phyloP scores from a whole-genome alignment of 2,113 vertebrate genomes.

The Urocitellus parryii region DNA sequence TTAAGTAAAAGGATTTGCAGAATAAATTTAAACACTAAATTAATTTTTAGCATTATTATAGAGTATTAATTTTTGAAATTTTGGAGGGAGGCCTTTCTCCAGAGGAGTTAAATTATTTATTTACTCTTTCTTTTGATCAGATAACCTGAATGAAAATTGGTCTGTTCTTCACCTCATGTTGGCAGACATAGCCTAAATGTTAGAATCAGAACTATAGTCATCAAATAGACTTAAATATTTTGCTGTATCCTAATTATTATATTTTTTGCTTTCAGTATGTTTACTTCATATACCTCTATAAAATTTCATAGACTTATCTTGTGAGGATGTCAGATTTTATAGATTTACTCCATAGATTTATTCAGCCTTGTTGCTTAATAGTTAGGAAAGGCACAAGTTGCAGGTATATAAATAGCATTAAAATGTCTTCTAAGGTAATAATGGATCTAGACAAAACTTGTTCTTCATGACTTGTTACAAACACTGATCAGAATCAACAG shows the following conservation, averaged over 20 bases:
- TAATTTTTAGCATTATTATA: background rate
- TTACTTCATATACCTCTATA: background rate
- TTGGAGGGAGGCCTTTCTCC: slow-evolving; percentile 11
- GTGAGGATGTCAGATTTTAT: background rate
- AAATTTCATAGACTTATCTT: background rate
- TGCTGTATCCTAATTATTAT: background rate
- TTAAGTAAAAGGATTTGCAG: background rate
- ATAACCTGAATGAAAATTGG: background rate
- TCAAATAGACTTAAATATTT: background rate
- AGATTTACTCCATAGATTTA: background rate
- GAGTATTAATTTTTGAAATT: background rate
- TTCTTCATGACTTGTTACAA: background rate
- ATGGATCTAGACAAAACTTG: background rate
- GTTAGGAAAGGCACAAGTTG: background rate
- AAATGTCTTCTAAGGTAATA: background rate
- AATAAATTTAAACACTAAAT: background rate
- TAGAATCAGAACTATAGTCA: background rate
- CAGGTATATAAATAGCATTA: background rate
- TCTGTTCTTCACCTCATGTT: background rate
- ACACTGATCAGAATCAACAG: background rate
- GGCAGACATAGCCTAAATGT: background rate
- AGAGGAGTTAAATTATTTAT: background rate
- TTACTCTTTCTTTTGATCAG: slow-evolving; percentile 17
- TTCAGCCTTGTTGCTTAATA: background rate
- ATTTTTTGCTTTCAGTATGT: background rate